Conservation (phyloP, 2,113 vertebrate genomes). For the Phrynosoma blainvillii region DNA sequence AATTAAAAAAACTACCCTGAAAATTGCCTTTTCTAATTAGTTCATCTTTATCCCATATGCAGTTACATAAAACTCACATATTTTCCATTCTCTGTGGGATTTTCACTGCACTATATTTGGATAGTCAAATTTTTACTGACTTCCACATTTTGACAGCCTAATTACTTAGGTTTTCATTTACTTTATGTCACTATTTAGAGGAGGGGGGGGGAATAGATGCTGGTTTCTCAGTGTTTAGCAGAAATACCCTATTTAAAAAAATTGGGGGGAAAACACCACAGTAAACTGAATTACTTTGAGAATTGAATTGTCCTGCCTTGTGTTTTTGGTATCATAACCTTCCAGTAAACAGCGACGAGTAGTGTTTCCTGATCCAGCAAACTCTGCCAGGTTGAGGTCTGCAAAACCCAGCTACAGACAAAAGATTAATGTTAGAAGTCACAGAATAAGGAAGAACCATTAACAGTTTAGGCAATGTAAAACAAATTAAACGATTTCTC, state of each 20-base stretch:
- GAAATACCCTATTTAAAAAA: neutral
- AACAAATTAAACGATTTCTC: neutral
- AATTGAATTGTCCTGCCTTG: conserved; percentile 97
- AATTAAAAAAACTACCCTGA: neutral
- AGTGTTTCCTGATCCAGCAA: conserved; percentile 93
- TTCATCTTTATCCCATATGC: conserved; percentile 3
- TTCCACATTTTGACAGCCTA: neutral
- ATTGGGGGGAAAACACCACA: conserved; percentile 1
- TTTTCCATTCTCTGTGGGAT: neutral
- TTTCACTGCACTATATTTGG: conserved; percentile 12
- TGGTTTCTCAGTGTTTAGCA: neutral
- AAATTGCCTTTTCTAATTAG: neutral
- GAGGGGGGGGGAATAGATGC: neutral
- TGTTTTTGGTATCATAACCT: conserved; percentile 97
- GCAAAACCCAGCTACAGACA: conserved; percentile 93
- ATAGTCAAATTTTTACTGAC: neutral
- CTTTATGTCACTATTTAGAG: neutral
- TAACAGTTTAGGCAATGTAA: neutral
- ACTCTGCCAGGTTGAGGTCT: conserved; percentile 96
- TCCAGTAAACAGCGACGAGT: conserved; percentile 92
- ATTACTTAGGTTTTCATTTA: neutral
- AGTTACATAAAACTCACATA: neutral
- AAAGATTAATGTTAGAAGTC: conserved; percentile 42
- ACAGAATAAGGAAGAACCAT: conserved; percentile 3
- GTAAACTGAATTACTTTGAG: conserved; percentile 85